Conservation (phyloP, 2,113 vertebrate genomes). For the Fregata magnificens region DNA sequence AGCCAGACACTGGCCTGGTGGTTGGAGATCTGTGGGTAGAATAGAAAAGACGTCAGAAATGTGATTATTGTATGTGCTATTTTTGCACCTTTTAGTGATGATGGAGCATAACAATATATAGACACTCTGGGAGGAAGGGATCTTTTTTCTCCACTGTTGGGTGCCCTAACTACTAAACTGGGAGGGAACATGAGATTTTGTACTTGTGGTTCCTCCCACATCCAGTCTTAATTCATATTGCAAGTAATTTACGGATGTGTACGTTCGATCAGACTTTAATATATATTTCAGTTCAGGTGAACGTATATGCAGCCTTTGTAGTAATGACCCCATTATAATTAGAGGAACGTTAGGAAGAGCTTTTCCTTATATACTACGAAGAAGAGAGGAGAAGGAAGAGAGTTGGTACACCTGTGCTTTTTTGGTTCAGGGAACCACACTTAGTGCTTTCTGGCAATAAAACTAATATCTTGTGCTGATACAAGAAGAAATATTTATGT, state of each 20-base stretch:
- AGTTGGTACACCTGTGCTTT: not conserved
- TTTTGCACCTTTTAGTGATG: not conserved
- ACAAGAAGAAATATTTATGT: not conserved
- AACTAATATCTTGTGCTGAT: not conserved
- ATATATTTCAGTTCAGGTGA: not conserved
- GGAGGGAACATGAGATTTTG: not conserved
- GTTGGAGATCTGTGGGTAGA: not conserved
- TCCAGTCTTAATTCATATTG: not conserved
- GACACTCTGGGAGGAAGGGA: not conserved
- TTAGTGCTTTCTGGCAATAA: not conserved
- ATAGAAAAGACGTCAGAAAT: not conserved
- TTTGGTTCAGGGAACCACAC: not conserved
- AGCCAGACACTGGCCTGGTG: not conserved
- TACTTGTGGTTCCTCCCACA: not conserved
- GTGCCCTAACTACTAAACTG: not conserved
- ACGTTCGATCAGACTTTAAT: not conserved
- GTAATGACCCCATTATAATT: not conserved
- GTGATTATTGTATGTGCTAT: not conserved
- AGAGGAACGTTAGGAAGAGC: not conserved
- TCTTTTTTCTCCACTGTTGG: not conserved
- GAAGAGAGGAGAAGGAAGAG: not conserved
- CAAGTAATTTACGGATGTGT: not conserved
- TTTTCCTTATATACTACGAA: not conserved
- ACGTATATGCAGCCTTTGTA: not conserved
- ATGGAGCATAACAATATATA: rapidly evolving